phyloP scores from a whole-genome alignment of 2,797 vertebrate genomes.

The Hoplostethus atlanticus region DNA sequence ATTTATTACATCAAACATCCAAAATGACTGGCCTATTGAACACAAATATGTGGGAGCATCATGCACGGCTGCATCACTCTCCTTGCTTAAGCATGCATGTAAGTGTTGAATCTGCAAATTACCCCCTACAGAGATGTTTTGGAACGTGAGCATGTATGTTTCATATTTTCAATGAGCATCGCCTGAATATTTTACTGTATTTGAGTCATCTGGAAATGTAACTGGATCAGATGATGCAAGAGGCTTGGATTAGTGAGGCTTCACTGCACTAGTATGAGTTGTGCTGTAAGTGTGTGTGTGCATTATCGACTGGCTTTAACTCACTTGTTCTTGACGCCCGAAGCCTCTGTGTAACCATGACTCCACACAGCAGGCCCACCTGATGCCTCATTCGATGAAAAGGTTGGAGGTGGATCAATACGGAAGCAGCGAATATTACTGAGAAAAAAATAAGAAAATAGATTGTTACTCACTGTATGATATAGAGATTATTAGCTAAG shows the following conservation, averaged over 20 bases:
- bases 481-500: background rate
- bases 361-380: conserved; percentile 97
- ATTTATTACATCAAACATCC: background rate
- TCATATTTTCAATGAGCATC: conserved; percentile 28
- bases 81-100: background rate
- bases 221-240: conserved; percentile 19
- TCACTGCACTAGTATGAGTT: conserved; percentile 17
- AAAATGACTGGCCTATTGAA: background rate
- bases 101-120: conserved; percentile 12
- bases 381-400: conserved; percentile 88
- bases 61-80: background rate
- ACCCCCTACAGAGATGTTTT: conserved; percentile 8
- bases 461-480: conserved; percentile 6
- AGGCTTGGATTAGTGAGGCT: conserved; percentile 43
- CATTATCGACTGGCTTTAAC: conserved; percentile 62
- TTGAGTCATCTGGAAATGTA: conserved; percentile 29
- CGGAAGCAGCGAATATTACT: conserved; percentile 98
- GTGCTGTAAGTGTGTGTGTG: background rate
- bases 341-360: conserved; percentile 96
- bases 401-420: conserved; percentile 92
- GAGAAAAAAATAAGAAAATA: conserved; percentile 50
- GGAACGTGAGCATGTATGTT: background rate
- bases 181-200: conserved; percentile 25
- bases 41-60: background rate
- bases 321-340: conserved; percentile 97